Evolutionary conservation across 2,113 vertebrate species (phyloP).

Genomic region (Mormyrus iriodes): DNA sequence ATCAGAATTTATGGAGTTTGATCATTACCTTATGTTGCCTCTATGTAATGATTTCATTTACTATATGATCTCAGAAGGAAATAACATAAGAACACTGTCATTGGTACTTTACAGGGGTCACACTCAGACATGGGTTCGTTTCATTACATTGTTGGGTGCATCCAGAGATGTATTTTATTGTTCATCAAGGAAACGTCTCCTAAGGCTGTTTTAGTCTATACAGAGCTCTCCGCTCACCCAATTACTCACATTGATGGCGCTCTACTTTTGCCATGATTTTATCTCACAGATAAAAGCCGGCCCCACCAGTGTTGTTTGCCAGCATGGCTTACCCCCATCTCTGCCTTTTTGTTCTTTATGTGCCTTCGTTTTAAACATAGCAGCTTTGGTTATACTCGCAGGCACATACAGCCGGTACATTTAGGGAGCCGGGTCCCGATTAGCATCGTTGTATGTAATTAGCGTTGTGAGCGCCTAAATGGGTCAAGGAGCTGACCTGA

Average conservation of each 20-base stretch:
- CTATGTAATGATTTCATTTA: neutral
- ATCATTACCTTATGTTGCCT: neutral
- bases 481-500: constrained; percentile 44
- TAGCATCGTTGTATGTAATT: constrained; percentile 36
- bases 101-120: neutral
- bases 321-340: neutral
- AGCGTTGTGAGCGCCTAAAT: constrained; percentile 39
- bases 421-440: constrained; percentile 33
- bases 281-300: neutral
- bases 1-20: neutral
- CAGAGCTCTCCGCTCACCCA: neutral
- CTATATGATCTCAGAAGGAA: neutral
- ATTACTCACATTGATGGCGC: neutral
- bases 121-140: neutral
- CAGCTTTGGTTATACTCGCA: constrained; percentile 2
- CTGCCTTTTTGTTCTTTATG: neutral
- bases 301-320: neutral
- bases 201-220: neutral
- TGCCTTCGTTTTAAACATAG: neutral
- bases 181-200: neutral
- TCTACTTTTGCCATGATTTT: neutral
- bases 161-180: neutral
- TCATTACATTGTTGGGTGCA: neutral
- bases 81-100: neutral
- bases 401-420: neutral